Evolutionary conservation across 2,797 vertebrate genomes (phyloP), one percentile per base, ranked within the genome.

Genomic region (Pipistrellus nathusii): DNA sequence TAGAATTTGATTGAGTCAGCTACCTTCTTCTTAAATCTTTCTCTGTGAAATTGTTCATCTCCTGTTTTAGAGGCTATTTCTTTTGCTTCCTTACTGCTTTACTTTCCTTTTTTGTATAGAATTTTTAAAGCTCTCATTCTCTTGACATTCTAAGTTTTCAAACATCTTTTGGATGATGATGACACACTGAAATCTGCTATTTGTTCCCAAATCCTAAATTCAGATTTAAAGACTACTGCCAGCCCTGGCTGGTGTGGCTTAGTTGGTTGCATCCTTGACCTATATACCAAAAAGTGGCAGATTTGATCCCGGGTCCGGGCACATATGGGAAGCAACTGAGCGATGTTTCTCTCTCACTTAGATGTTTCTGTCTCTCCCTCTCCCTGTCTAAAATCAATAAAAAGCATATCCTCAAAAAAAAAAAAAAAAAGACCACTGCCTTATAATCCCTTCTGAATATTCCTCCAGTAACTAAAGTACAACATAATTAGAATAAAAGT

Each of bases 191-290:
- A 85, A 88, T 46, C 30, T 80, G 41, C 8, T 75, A 85, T 62
- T 93, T 88, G 55, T 44, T 94, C 21, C 68, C 55, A 53, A 87
- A 77, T 86, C 23, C 41, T 87, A 90, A 90, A 66, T 86, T 83
- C 21, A 35, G 17, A 83, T 75, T 57, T 73, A 73, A 53, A 64
- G 17, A 21, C 44, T 46, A 81, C 3, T 53, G 32, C 46, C 64
- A 35, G 8, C 32, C 66, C 66, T 35, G 66, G 8, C 32, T 21
- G 18, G 32, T 35, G 15, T 68, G 32, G 66, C 18, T 68, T 18
- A 35, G 8, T 68, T 35, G 32, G 8, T 68, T 68, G 27, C 66
- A 35, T 68, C 32, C 32, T 32, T 59, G 57, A 59, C 25, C 57
- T 25, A 35, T 18, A 66, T 15, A 66, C 15, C 15, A 66, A 32